These are phyloP conservation scores for Liopterus haemorrhoidalis DNA, from an alignment of 2,888 invertebrate genomes.

Conservation along the genomic window DNA sequence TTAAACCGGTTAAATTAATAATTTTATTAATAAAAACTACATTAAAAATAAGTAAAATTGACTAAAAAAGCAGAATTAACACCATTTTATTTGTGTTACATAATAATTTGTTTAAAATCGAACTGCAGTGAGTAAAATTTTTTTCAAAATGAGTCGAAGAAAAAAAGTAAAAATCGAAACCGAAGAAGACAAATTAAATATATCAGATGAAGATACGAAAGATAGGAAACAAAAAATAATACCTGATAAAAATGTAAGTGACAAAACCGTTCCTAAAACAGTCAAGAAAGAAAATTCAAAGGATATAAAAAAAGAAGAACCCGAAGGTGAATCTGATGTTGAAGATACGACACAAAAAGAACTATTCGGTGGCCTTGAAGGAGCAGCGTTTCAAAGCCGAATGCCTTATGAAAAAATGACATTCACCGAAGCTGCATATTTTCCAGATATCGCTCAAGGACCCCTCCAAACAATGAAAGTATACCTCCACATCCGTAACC, in stretches of 20 bases:
- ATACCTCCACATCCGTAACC: slow-evolving; percentile 86
- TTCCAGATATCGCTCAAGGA: slow-evolving; percentile 83
- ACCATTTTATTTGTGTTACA: no score
- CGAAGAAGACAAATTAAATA: slow-evolving; percentile 61
- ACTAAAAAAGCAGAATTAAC: no score
- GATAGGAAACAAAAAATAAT: slow-evolving; percentile 55
- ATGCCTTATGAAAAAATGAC: slow-evolving; percentile 93
- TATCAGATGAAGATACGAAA: slow-evolving; percentile 56
- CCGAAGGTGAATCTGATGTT: slow-evolving; percentile 58
- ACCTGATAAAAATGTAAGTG: slow-evolving; percentile 53
- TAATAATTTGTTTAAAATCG: no score
- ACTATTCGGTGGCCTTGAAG: slow-evolving; percentile 57
- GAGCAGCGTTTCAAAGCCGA: slow-evolving; percentile 89
- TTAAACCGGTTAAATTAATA: no score
- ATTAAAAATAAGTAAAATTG: no score
- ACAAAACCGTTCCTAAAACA: slow-evolving; percentile 49
- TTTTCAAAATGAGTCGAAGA: slow-evolving; percentile 44
- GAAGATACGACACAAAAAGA: slow-evolving; percentile 56
- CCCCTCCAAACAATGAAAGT: slow-evolving; percentile 78
- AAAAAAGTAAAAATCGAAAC: slow-evolving; percentile 53
- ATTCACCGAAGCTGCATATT: slow-evolving; percentile 86
- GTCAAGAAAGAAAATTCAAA: slow-evolving; percentile 40
- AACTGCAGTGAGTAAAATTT: no score
- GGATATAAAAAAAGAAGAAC: slow-evolving; percentile 49
- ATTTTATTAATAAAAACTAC: no score